Base-by-base conservation (phyloP, 2,888 invertebrate genomes). In the Calliopum simillimum region DNA sequence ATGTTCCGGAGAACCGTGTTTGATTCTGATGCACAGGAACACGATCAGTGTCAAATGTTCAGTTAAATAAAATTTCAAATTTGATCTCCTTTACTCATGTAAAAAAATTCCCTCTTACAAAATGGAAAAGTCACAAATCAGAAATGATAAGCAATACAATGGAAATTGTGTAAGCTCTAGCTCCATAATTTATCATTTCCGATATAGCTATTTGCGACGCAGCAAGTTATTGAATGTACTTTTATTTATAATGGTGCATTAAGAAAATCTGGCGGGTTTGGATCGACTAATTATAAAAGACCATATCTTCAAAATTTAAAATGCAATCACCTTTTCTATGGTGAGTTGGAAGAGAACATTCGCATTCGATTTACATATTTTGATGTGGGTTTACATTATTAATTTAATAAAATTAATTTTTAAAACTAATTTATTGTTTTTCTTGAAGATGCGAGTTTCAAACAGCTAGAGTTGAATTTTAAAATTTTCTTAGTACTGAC, bases 401-500 rank as follows among this genome's bases (percentile, higher is more conserved):
- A n/a, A n/a, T n/a, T n/a, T n/a, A n/a, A n/a, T n/a, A 14, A 3
- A 51, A 8, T 49, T 2, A 47, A 11, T 46, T 16, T 44, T 5
- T 3, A 13, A 41, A 4, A 12, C 3, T 33, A 19, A 51, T n/a
- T n/a, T 21, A n/a, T 14, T 23, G n/a, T 14, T 23, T 23, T 33
- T 63, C 5, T 33, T 33, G 68, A 46, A 98, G 98, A 76, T 99
- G 98, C 84, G 94, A 95, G 80, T 93, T 94, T 70, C 90, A 91
- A 59, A 94, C 97, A 2, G 95, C 96, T 55, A 98, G 94, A 86
- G 94, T 99, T 66, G 96, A 98, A 85, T 97, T 99, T 87, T 97
- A 97, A 59, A 99, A 98, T 88, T 96, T 93, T 84, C 91, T 94
- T 89, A 91, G 94, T 74, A 91, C 93, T 77, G 98, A 99, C 87